Conservation (phyloP, 2,888 invertebrate species). For the Aricia artaxerxes region DNA sequence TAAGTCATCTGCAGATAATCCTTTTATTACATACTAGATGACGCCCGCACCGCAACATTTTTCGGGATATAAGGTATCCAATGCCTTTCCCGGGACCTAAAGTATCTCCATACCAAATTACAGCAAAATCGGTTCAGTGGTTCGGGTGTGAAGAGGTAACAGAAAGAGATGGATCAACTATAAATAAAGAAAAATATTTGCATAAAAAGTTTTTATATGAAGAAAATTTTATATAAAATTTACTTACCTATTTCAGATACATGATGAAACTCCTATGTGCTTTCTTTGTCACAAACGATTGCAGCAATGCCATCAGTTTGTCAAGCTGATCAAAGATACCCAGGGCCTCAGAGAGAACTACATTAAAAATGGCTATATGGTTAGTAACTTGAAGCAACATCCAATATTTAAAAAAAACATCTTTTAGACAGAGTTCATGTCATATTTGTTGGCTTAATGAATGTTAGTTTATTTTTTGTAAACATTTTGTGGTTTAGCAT, state of each 20-base stretch:
- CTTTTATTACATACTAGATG: not conserved
- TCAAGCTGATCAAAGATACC: constrained; percentile 22
- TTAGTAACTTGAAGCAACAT: not conserved
- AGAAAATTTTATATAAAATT: not conserved
- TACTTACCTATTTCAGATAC: constrained; percentile 4
- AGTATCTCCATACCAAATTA: too few species aligned
- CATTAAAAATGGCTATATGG: constrained; percentile 22
- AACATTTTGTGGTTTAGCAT: not conserved
- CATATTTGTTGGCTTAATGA: not conserved
- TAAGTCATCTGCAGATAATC: not conserved
- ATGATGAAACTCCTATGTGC: constrained; percentile 14
- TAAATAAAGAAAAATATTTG: not conserved
- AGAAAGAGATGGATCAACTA: too few species aligned
- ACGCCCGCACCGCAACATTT: too few species aligned
- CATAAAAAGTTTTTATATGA: not conserved
- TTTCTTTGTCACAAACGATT: constrained; percentile 21
- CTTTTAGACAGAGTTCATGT: not conserved
- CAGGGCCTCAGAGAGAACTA: constrained; percentile 13
- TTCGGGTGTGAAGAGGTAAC: not conserved
- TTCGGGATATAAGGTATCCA: too few species aligned
- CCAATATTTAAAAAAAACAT: not conserved
- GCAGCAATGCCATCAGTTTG: constrained; percentile 26
- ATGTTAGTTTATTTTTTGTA: too few species aligned
- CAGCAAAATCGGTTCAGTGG: too few species aligned
- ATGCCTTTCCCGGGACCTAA: too few species aligned